These are phyloP conservation scores for Sericinus montela DNA, from an alignment of 2,888 invertebrate genomes.

Conservation along the genomic window DNA sequence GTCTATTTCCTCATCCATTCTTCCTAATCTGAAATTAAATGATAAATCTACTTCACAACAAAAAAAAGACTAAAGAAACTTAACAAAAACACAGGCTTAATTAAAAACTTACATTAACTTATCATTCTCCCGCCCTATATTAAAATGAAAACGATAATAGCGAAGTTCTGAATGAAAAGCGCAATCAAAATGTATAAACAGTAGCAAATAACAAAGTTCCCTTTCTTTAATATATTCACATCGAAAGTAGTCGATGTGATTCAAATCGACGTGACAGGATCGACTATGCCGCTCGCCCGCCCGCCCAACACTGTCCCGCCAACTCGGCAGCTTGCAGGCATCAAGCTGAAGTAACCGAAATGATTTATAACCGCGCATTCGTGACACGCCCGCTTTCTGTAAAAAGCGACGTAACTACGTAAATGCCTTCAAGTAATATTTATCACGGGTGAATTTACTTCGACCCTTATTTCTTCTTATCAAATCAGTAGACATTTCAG, in stretches of 20 bases:
- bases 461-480: background rate
- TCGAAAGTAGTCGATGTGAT: background rate
- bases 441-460: constrained; percentile 25
- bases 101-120: background rate
- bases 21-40: constrained; percentile 21
- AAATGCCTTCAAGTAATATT: constrained; percentile 43
- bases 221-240: background rate
- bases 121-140: background rate
- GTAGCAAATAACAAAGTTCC: background rate
- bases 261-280: constrained; percentile 10
- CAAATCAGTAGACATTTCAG: too few species aligned
- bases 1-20: constrained; percentile 75
- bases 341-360: constrained; percentile 43
- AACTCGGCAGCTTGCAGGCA: constrained; percentile 27
- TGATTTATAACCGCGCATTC: constrained; percentile 61
- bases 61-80: background rate
- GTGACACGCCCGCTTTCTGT: constrained; percentile 52
- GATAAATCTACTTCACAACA: background rate
- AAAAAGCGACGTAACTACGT: constrained; percentile 47
- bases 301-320: constrained; percentile 53
- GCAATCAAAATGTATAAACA: too few species aligned
- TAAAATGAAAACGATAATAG: background rate
- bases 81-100: background rate
- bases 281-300: constrained; percentile 49
- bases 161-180: too few species aligned